Percentiles rank a stretch among this genome's conserved stretches.
Evolutionary conservation across 2,888 invertebrate species (phyloP).

Genomic region (Xanthorhoe designata): DNA sequence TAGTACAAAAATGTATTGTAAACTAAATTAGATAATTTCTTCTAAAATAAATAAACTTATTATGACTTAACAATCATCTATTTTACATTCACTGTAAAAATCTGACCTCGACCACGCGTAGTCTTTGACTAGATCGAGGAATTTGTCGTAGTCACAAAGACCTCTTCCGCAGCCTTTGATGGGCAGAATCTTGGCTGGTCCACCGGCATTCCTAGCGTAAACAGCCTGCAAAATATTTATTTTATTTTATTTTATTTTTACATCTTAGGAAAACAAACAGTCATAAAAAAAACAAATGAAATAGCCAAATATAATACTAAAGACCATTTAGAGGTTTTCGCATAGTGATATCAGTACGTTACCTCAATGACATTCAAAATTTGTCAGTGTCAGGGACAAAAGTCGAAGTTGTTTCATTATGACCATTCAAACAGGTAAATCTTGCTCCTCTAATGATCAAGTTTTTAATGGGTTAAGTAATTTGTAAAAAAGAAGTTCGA

Average conservation of each 20-base stretch:
- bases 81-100: conserved; percentile 52
- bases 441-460: background rate
- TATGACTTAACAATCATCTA: conserved; percentile 10
- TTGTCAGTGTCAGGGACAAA: background rate
- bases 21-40: background rate
- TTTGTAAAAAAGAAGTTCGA: background rate
- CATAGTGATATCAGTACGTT: conserved; percentile 1
- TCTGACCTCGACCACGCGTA: conserved; percentile 57
- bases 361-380: conserved; percentile 5
- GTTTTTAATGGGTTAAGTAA: background rate
- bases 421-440: conserved; percentile 5
- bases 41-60: conserved; percentile 4
- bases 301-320: too few relatives aligned
- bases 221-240: conserved; percentile 75
- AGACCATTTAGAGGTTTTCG: too few relatives aligned
- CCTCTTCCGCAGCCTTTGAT: conserved; percentile 76
- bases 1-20: background rate
- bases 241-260: too few relatives aligned
- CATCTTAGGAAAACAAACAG: too few relatives aligned
- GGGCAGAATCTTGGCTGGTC: conserved; percentile 62
- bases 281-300: too few relatives aligned
- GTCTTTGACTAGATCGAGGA: conserved; percentile 69
- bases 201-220: conserved; percentile 74
- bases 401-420: background rate
- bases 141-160: conserved; percentile 80